A percentile compares a stretch with the other conserved stretches of the same genome.
phyloP scores from a whole-genome alignment of 2,113 vertebrate species.

The Camelus bactrianus region DNA sequence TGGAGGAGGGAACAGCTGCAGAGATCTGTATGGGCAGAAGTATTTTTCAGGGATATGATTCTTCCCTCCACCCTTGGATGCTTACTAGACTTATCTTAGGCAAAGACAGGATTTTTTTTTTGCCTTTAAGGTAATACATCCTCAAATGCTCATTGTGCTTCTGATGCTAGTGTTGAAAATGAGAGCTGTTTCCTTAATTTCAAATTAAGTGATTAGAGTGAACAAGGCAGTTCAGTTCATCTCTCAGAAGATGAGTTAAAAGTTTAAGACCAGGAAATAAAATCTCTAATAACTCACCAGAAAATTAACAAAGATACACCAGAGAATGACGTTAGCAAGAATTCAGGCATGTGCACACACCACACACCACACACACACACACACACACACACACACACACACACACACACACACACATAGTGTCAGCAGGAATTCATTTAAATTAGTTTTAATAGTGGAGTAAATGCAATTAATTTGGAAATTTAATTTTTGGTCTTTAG shows the following conservation, averaged over 20 bases:
- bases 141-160: neutral
- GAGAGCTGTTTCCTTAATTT: neutral
- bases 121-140: neutral
- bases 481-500: slow-evolving; percentile 20
- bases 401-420: neutral
- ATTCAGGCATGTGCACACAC: neutral
- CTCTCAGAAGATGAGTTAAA: neutral
- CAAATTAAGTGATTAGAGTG: neutral
- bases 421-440: neutral
- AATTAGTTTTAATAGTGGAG: neutral
- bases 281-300: neutral
- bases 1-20: neutral
- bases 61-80: neutral
- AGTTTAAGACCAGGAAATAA: neutral
- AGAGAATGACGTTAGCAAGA: neutral
- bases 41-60: neutral
- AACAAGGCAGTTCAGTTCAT: neutral
- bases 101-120: neutral
- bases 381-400: neutral
- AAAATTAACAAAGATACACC: neutral
- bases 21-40: neutral
- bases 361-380: neutral
- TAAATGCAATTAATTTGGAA: slow-evolving; percentile 25
- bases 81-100: neutral
- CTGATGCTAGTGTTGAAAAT: neutral